Base-by-base conservation (phyloP, 2,888 invertebrate genomes). In the Zaprionus obscuricornis region DNA sequence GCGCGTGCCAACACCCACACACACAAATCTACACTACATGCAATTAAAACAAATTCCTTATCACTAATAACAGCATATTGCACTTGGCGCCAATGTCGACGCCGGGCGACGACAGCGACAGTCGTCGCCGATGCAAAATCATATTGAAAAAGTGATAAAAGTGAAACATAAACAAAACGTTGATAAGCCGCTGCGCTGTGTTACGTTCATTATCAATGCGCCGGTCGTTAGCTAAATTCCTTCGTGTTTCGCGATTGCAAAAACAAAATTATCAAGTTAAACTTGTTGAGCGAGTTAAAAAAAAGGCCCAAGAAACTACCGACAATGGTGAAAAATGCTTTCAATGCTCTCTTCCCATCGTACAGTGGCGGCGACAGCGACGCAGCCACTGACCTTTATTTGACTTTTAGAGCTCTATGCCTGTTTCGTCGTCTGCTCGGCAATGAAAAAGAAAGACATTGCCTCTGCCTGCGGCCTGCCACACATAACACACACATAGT, bases 311-410 rank as follows among this genome's bases (percentile, higher is more conserved):
- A 56, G 52, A 74, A 78, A 65, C 74, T 71, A 77, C 85, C 84
- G 73, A 73, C 76, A 83, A 77, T 76, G 56, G 64, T 78, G 67
- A 74, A 82, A 24, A 59, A 68, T 65, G 62, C n/a, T n/a, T 74
- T 70, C 63, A 74, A 68, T 54, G 37, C 62, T 66, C 24, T 8
- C 54, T 70, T 65, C 83, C 37, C 58, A 39, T 31, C 11, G 27
- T 51, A 55, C 60, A 39, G 40, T n/a, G n/a, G n/a, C 70, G 33
- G 40, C 66, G 65, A 37, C 83, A 66, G 71, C 74, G 62, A 74
- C 71, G 70, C 73, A 67, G 72, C 70, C 89, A 87, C 79, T 90
- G 89, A 90, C 89, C 90, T 90, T 86, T 89, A 90, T 89, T 89
- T 90, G 89, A 90, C 89, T 88, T 89, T 86, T 87, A 84, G 67